Evolutionary conservation across 2,888 invertebrate genomes (phyloP), one percentile per base, ranked within the genome.

Genomic region (Drosophila eohydei): DNA sequence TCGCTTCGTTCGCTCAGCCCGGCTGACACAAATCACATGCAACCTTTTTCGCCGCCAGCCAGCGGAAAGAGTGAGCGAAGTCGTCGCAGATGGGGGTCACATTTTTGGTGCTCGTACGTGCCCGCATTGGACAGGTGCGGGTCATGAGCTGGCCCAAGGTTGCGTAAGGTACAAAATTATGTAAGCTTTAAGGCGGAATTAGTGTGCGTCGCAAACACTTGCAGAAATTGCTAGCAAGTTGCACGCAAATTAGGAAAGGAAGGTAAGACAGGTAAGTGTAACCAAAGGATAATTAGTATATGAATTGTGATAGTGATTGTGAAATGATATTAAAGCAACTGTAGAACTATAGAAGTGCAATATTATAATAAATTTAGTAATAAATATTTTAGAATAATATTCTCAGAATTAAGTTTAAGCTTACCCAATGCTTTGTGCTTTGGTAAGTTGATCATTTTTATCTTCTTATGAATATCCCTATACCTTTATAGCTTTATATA

Each of bases 21-120:
- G 73, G 64, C 78, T 81, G 83, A 81, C 84, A 84, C 85, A 84
- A 85, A 84, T 85, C 86, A 84, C 86, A 86, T 81, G 82, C 75
- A 84, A 86, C 84, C 86, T 83, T 85, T 83, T 66, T 16, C 38
- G 43, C 66, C 26, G 30, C 16, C 12, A 26, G 51, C 21, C 21
- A 28, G 43, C 21, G 4, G 4, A 14, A 6, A 9, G 58, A 26
- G 52, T 51, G 34, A 51, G 34, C 7, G 12, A 11, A 12, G 41
- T n/a, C 14, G 28, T n/a, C 34, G 38, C 21, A 36, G 52, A 36
- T 14, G 14, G 43, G 28, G 36, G 14, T 63, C 69, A 46, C 78
- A 77, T 83, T 83, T 83, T 83, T 79, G 79, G 78, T 64, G 72
- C 71, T 59, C 84, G 78, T 83, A 83, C 83, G 85, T 85, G 83